Conservation (phyloP, 1,140 invertebrate species). For the Pachypeltis micranthus region DNA sequence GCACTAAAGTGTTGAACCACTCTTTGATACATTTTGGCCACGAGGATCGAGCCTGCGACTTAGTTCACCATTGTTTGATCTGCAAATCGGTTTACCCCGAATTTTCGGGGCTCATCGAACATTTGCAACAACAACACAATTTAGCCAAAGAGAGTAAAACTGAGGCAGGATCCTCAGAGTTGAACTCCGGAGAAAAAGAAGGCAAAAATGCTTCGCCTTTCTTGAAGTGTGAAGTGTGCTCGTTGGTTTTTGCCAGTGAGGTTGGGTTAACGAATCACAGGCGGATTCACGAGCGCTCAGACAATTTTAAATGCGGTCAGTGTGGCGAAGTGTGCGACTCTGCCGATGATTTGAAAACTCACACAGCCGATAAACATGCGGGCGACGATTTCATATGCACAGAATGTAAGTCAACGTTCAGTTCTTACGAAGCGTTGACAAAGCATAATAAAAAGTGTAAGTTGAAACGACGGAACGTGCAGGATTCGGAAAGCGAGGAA, state of each 20-base stretch:
- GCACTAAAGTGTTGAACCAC: slow-evolving; percentile 44
- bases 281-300: slow-evolving; percentile 17
- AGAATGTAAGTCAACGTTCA: slow-evolving; percentile 20
- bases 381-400: slow-evolving; percentile 21
- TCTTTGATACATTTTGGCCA: slow-evolving; percentile 45
- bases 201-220: slow-evolving; percentile 12
- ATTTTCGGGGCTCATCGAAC: slow-evolving; percentile 33
- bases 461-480: slow-evolving; percentile 21
- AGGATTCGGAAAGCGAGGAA: slow-evolving; percentile 11
- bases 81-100: slow-evolving; percentile 30
- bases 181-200: slow-evolving; percentile 12
- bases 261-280: slow-evolving; percentile 20
- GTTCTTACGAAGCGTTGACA: slow-evolving; percentile 8
- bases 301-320: slow-evolving; percentile 22
- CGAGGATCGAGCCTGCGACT: slow-evolving; percentile 30
- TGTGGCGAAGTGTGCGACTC: slow-evolving; percentile 19
- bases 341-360: slow-evolving; percentile 4
- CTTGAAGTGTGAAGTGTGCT: slow-evolving; percentile 19
- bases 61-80: slow-evolving; percentile 27
- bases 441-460: slow-evolving; percentile 20
- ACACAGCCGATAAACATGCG: slow-evolving; percentile 14
- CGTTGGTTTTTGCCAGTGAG: slow-evolving; percentile 22
- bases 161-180: slow-evolving; percentile 3
- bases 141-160: slow-evolving; percentile 23
- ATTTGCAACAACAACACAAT: slow-evolving; percentile 31